These are phyloP conservation scores for Acanthochromis polyacanthus DNA, from an alignment of 2,113 vertebrate species.

Conservation along the genomic window DNA sequence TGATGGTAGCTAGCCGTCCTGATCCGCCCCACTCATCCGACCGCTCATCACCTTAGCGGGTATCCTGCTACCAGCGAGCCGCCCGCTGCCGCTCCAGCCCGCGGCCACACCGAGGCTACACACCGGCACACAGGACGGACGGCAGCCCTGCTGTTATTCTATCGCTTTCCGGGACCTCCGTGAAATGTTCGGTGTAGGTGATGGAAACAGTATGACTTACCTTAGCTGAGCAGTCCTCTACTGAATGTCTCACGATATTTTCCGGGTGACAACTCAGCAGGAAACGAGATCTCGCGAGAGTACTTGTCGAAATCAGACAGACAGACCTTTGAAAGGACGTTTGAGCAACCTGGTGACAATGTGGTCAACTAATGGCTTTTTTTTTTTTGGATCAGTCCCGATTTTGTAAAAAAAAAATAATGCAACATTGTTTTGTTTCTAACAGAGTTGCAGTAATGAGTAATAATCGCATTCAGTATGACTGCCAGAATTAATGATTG, in stretches of 20 bases:
- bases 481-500: too few species aligned
- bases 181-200: not conserved
- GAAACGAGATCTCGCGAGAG: conserved; percentile 71
- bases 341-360: not conserved
- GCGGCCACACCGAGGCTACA: not conserved
- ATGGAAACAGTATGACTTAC: conserved; percentile 61
- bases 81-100: not conserved
- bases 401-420: too few species aligned
- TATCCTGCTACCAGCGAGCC: conserved; percentile 19
- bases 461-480: too few species aligned
- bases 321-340: not conserved
- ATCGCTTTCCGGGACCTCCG: not conserved
- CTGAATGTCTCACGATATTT: conserved; percentile 64
- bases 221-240: conserved; percentile 53
- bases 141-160: not conserved
- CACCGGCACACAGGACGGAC: not conserved
- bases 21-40: conserved; percentile 61
- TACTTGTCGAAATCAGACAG: not conserved
- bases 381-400: too few species aligned
- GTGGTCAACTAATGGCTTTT: too few species aligned
- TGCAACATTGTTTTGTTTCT: too few species aligned
- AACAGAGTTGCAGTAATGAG: too few species aligned
- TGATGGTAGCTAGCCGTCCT: conserved; percentile 29
- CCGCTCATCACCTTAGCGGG: conserved; percentile 46
- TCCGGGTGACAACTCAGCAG: conserved; percentile 37